These are phyloP conservation scores for Malacosoma neustria DNA, from an alignment of 2,888 invertebrate species.

Conservation along the genomic window DNA sequence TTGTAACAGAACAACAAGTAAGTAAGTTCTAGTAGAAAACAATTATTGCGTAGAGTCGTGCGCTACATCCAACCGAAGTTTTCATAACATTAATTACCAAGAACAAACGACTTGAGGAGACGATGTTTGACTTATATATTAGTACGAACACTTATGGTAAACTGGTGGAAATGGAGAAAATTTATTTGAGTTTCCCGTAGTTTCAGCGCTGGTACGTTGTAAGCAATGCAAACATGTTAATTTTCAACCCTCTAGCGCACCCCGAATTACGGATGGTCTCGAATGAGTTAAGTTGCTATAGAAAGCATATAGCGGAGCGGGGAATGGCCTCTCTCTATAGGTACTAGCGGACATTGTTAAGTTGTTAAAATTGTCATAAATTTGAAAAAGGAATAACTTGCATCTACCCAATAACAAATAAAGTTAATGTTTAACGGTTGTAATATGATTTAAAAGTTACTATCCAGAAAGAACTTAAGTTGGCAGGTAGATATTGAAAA, in stretches of 20 bases:
- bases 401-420: too few relatives aligned
- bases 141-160: slow-evolving; percentile 60
- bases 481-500: too few relatives aligned
- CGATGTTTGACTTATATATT: slow-evolving; percentile 58
- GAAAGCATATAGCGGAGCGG: not conserved
- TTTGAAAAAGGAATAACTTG: too few relatives aligned
- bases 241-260: slow-evolving; percentile 40
- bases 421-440: too few relatives aligned
- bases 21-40: slow-evolving; percentile 22
- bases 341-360: too few relatives aligned
- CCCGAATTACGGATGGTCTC: slow-evolving; percentile 5
- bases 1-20: slow-evolving; percentile 18
- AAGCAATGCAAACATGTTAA: slow-evolving; percentile 73
- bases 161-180: slow-evolving; percentile 59
- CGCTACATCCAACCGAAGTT: slow-evolving; percentile 43
- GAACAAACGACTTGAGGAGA: slow-evolving; percentile 30
- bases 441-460: too few relatives aligned
- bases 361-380: too few relatives aligned
- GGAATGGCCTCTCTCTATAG: too few relatives aligned
- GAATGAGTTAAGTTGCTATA: not conserved
- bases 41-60: too few relatives aligned
- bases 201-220: slow-evolving; percentile 66
- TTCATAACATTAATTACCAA: slow-evolving; percentile 59
- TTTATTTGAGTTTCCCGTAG: slow-evolving; percentile 71
- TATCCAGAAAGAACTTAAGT: too few relatives aligned